Evolutionary conservation across 2,888 invertebrate species (phyloP).

Genomic region (Drosophila nigritarsus): DNA sequence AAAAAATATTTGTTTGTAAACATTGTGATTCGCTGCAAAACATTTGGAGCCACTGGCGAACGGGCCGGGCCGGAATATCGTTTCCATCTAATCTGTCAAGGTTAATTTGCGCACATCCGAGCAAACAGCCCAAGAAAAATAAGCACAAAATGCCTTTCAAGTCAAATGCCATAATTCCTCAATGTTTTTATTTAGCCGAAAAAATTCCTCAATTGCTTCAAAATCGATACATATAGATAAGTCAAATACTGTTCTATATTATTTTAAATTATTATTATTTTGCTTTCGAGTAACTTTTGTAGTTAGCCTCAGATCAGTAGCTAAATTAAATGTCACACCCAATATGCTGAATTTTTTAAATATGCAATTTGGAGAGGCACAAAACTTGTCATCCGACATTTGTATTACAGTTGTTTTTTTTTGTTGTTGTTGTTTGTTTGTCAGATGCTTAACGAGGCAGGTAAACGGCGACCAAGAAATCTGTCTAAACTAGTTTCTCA

Average conservation of each 20-base stretch:
- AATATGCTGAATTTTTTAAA: conserved; percentile 54
- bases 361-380: conserved; percentile 54
- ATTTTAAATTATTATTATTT: neutral
- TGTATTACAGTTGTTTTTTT: conserved; percentile 58
- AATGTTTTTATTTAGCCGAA: conserved; percentile 16
- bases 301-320: conserved; percentile 50
- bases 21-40: conserved; percentile 21
- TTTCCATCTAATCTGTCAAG: conserved; percentile 62
- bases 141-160: conserved; percentile 40
- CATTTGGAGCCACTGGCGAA: conserved; percentile 15
- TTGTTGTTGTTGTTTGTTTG: conserved; percentile 13
- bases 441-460: conserved; percentile 60
- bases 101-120: conserved; percentile 63
- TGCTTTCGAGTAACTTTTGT: conserved; percentile 6
- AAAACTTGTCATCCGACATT: conserved; percentile 72
- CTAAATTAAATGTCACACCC: conserved; percentile 66
- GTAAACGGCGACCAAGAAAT: conserved; percentile 55
- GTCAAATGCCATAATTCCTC: conserved; percentile 10
- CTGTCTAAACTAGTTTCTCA: conserved; percentile 73
- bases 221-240: conserved; percentile 16
- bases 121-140: conserved; percentile 43
- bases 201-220: conserved; percentile 16
- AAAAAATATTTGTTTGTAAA: conserved; percentile 47
- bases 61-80: conserved; percentile 26
- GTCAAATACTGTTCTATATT: neutral